These are phyloP conservation scores for Operophtera brumata DNA, from an alignment of 2,888 invertebrate species.

Conservation along the genomic window DNA sequence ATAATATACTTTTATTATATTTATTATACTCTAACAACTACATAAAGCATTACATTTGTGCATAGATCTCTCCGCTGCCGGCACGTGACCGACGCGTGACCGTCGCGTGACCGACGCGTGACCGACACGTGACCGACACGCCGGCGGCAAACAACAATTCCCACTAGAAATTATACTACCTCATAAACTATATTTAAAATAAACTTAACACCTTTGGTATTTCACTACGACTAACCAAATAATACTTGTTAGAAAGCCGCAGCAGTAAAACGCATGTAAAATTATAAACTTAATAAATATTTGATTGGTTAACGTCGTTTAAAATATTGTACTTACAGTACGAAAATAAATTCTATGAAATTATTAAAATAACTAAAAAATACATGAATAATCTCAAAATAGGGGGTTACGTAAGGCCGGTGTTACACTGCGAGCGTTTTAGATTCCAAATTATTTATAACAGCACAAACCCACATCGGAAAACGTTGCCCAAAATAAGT, in stretches of 20 bases:
- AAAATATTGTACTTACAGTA: conserved; percentile 34
- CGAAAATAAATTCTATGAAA: conserved; percentile 24
- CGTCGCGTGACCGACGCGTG: conserved; percentile 13
- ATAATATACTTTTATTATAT: conserved; percentile 43
- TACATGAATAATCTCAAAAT: conserved; percentile 33
- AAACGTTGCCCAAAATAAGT: too few species aligned
- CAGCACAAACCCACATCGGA: too few species aligned
- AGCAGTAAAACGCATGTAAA: conserved; percentile 5
- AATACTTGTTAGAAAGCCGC: conserved; percentile 46
- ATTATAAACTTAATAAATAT: conserved; percentile 10
- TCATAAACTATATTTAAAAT: conserved; percentile 36
- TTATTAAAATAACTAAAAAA: conserved; percentile 22
- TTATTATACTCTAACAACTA: conserved; percentile 64
- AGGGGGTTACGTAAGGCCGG: conserved; percentile 17
- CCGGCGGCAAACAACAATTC: conserved; percentile 13
- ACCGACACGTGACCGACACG: conserved; percentile 23
- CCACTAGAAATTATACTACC: conserved; percentile 21
- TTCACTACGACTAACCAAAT: conserved; percentile 44
- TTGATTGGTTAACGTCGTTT: conserved; percentile 15
- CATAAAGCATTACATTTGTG: conserved; percentile 74
- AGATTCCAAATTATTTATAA: background rate
- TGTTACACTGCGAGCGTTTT: background rate
- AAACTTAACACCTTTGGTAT: conserved; percentile 63
- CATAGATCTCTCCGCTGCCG: conserved; percentile 44
- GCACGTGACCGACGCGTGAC: conserved; percentile 23